These are phyloP conservation scores for Trigoniulus corallinus DNA, from an alignment of 1,140 invertebrate genomes.

Conservation along the genomic window DNA sequence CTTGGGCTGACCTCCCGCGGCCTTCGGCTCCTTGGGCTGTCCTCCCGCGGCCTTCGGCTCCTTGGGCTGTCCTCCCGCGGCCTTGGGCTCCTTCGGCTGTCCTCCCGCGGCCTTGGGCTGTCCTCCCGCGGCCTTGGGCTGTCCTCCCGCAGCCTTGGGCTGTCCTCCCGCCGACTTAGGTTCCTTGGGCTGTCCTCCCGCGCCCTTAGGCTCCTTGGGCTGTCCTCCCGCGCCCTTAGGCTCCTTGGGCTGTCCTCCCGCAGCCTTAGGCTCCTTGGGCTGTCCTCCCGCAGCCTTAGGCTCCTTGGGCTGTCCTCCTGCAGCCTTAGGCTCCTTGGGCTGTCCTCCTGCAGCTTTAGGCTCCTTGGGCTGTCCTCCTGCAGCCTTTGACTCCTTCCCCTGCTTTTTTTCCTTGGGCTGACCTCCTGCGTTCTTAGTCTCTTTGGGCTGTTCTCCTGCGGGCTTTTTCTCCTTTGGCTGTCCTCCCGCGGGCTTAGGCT, in stretches of 20 bases:
- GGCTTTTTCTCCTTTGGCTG: background rate
- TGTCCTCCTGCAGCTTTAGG: constrained; percentile 12
- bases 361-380: constrained; percentile 25
- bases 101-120: background rate
- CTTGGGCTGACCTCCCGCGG: background rate
- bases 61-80: background rate
- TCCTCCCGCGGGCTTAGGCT: constrained; percentile 36
- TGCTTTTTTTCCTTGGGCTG: constrained; percentile 18
- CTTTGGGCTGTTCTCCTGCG: background rate
- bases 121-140: constrained; percentile 22
- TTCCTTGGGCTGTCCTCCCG: constrained; percentile 27
- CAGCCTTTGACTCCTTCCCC: constrained; percentile 20
- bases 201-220: constrained; percentile 28
- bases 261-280: constrained; percentile 4
- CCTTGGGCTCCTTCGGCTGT: background rate
- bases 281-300: constrained; percentile 7
- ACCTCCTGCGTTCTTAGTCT: background rate
- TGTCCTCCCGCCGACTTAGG: constrained; percentile 17
- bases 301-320: background rate
- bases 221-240: constrained; percentile 17
- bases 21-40: background rate
- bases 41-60: background rate
- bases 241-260: background rate
- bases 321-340: background rate
- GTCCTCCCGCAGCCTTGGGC: constrained; percentile 52